A percentile compares a stretch with the other conserved stretches of the same genome.
Evolutionary conservation across 2,113 vertebrate genomes (phyloP).

Genomic region (Sebastes schlegelii): DNA sequence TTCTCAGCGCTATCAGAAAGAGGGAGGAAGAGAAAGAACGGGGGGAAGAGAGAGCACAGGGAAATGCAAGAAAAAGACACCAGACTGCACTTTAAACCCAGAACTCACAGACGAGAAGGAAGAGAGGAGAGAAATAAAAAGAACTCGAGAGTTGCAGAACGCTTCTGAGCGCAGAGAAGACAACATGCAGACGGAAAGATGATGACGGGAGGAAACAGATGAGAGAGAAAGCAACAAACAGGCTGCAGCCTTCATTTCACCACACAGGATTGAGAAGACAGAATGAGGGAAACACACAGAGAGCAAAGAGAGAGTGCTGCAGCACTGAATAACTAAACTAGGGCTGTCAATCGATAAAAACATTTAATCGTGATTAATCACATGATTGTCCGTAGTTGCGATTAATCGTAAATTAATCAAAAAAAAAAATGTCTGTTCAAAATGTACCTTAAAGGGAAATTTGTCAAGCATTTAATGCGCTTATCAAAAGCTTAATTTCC

Average conservation of each 20-base stretch:
- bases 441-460: no score
- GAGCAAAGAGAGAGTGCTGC: no score
- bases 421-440: no score
- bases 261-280: not conserved
- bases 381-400: no score
- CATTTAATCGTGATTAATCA: no score
- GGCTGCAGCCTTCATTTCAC: conserved; percentile 20
- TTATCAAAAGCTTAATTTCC: no score
- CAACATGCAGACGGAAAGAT: not conserved
- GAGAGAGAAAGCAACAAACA: conserved; percentile 44
- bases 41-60: conserved; percentile 33
- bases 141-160: not conserved
- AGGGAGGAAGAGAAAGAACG: not conserved
- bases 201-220: not conserved
- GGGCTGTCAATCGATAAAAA: no score
- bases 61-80: conserved; percentile 43
- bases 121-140: not conserved
- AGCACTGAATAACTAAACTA: not conserved
- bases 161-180: not conserved
- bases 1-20: conserved; percentile 32
- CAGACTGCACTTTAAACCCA: conserved; percentile 2
- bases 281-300: not conserved
- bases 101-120: not conserved
- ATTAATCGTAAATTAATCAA: no score
- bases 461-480: no score